Conservation (phyloP, 2,797 vertebrate species). For the Nyctalus aviator region DNA sequence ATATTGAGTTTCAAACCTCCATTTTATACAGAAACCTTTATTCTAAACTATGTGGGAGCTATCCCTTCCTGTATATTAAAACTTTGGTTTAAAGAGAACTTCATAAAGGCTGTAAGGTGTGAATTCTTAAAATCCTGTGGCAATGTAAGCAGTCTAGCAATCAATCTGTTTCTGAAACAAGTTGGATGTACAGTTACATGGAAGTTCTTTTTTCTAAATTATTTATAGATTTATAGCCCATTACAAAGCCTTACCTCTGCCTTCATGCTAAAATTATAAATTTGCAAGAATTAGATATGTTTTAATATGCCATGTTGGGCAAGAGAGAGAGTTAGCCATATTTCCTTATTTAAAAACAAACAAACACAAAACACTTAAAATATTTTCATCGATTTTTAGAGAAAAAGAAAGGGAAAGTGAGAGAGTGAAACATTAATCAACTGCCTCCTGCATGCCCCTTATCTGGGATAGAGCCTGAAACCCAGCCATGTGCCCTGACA, state of each 20-base stretch:
- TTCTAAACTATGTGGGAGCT: conserved; percentile 32
- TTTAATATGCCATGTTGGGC: not conserved
- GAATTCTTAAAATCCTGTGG: conserved; percentile 55
- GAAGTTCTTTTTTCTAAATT: not conserved
- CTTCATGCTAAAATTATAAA: not conserved
- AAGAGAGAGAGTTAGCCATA: not conserved
- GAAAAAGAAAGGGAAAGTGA: not conserved
- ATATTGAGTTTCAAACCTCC: not conserved
- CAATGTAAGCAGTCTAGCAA: conserved; percentile 46
- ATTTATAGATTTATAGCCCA: not conserved
- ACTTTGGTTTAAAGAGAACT: conserved; percentile 15
- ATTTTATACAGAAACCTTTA: not conserved
- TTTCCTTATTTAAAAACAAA: not conserved
- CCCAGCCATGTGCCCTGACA: not conserved
- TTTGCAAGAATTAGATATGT: not conserved
- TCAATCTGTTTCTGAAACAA: conserved; percentile 20
- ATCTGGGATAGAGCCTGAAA: not conserved
- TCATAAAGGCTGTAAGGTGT: not conserved
- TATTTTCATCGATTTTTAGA: not conserved
- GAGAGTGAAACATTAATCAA: not conserved
- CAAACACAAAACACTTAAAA: not conserved
- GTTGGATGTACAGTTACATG: not conserved
- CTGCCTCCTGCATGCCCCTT: not conserved
- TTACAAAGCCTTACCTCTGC: not conserved
- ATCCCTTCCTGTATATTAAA: not conserved